phyloP scores from a whole-genome alignment of 1,140 invertebrate genomes.

The Lerema accius region DNA sequence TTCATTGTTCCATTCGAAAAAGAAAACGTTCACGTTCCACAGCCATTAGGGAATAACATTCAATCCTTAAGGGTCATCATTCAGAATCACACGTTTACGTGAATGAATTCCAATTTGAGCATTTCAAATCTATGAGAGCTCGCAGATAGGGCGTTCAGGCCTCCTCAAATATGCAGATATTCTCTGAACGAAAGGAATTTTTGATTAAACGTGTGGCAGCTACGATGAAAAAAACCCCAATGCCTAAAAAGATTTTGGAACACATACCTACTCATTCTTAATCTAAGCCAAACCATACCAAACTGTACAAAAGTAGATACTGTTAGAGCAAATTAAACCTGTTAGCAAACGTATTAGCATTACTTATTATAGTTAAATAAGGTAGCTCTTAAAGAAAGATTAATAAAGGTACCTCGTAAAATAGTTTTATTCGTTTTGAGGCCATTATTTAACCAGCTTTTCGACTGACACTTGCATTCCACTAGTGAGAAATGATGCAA shows the following conservation, averaged over 20 bases:
- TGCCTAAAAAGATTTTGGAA: slow-evolving; percentile 42
- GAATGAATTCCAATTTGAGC: slow-evolving; percentile 13
- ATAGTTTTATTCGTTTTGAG: no score
- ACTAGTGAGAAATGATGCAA: slow-evolving; percentile 32
- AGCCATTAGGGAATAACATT: neutral
- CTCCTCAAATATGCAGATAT: slow-evolving; percentile 50
- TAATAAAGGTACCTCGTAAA: no score
- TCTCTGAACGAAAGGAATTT: slow-evolving; percentile 45
- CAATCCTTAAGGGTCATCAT: neutral
- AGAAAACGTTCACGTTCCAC: neutral
- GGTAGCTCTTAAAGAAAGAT: no score
- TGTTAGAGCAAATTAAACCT: no score
- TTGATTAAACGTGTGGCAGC: slow-evolving; percentile 42
- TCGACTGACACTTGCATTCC: slow-evolving; percentile 31
- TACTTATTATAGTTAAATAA: no score
- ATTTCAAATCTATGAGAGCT: slow-evolving; percentile 26
- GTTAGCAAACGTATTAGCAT: no score
- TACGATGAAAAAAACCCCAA: slow-evolving; percentile 34
- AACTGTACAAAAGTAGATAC: no score
- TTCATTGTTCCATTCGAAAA: neutral
- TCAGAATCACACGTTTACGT: neutral
- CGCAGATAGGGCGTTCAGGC: neutral
- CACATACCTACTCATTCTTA: no score
- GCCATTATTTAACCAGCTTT: slow-evolving; percentile 20
- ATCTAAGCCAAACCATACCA: no score